Percentiles rank a stretch among this genome's conserved stretches.
These are phyloP conservation scores for Glaucopsyche alexis DNA, from an alignment of 2,888 invertebrate species.

Conservation along the genomic window DNA sequence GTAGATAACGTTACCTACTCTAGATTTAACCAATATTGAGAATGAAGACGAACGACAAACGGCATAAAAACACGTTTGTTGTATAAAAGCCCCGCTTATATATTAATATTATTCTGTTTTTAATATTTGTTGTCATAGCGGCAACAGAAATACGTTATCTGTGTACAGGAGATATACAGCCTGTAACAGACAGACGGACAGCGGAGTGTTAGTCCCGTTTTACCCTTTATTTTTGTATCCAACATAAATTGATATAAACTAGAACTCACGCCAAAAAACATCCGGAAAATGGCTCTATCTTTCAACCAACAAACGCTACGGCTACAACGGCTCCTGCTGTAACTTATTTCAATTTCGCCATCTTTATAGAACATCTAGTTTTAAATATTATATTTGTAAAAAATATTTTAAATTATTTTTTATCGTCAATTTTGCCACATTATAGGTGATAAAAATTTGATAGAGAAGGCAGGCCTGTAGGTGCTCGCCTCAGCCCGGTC, in stretches of 20 bases:
- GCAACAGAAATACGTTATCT: too few relatives aligned
- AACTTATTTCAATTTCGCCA: not conserved
- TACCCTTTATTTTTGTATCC: not conserved
- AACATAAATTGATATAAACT: not conserved
- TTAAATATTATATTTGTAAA: too few relatives aligned
- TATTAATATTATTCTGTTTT: too few relatives aligned
- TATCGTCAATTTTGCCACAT: not conserved
- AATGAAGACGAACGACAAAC: too few relatives aligned
- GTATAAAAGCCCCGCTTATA: too few relatives aligned
- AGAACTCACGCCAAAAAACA: not conserved
- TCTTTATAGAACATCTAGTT: too few relatives aligned
- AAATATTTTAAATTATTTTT: not conserved
- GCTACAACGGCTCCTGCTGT: not conserved
- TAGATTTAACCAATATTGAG: not conserved
- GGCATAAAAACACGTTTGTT: too few relatives aligned
- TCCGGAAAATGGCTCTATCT: not conserved
- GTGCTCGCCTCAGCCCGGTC: slow-evolving; percentile 67
- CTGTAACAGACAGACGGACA: too few relatives aligned
- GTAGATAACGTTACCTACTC: not conserved
- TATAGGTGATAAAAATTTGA: slow-evolving; percentile 57
- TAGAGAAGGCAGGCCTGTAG: slow-evolving; percentile 61
- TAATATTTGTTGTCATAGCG: too few relatives aligned
- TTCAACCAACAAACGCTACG: not conserved
- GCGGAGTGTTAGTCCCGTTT: too few relatives aligned
- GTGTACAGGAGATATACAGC: too few relatives aligned